Evolutionary conservation across 2,888 invertebrate species (phyloP).

Genomic region (Serrognathus titanus): DNA sequence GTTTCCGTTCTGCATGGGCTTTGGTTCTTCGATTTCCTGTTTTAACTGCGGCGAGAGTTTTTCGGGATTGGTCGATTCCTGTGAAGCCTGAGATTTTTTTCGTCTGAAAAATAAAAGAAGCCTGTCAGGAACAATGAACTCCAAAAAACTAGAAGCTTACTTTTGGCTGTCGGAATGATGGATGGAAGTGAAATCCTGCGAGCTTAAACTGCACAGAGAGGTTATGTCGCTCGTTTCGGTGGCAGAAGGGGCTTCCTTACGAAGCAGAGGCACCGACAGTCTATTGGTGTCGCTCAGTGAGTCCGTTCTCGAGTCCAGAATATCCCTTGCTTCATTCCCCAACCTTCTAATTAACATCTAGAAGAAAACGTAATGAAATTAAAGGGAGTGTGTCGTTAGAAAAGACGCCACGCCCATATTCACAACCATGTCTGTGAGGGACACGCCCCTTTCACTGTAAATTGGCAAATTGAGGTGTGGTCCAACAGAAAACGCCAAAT

Average conservation of each 20-base stretch:
- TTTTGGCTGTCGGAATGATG: constrained; percentile 54
- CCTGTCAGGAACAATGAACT: background rate
- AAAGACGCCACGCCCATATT: too few relatives aligned
- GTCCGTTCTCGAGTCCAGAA: constrained; percentile 43
- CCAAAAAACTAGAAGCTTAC: constrained; percentile 26
- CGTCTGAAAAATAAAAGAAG: constrained; percentile 5
- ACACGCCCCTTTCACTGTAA: too few relatives aligned
- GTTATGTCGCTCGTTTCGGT: constrained; percentile 72
- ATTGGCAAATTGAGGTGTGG: too few relatives aligned
- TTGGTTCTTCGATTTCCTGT: constrained; percentile 20
- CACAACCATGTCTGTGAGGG: too few relatives aligned
- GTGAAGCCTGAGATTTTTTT: constrained; percentile 13
- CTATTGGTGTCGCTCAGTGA: constrained; percentile 43
- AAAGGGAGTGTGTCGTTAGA: background rate
- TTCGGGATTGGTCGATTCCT: constrained; percentile 10
- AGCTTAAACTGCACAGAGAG: constrained; percentile 67
- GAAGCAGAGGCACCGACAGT: constrained; percentile 48
- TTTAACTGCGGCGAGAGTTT: constrained; percentile 16
- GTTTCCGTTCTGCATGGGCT: constrained; percentile 29
- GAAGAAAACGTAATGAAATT: background rate
- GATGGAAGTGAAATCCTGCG: constrained; percentile 54
- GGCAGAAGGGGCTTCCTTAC: constrained; percentile 58
- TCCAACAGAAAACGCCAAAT: too few relatives aligned
- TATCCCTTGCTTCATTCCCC: constrained; percentile 57
- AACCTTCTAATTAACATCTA: constrained; percentile 67